phyloP scores from a whole-genome alignment of 2,888 invertebrate genomes.

The Caenorhabditis auriculariae region DNA sequence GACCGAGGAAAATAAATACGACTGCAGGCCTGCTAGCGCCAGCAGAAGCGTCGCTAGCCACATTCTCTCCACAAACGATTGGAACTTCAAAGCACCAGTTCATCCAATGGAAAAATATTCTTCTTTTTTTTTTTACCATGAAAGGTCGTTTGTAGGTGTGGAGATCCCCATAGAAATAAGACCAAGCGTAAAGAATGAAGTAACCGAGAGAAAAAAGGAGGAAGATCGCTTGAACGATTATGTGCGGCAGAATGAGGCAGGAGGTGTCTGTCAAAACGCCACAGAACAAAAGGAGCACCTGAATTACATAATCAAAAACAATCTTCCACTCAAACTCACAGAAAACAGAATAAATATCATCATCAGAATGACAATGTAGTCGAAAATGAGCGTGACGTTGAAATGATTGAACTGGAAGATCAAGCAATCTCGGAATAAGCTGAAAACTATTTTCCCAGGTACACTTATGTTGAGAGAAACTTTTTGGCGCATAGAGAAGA shows the following conservation, averaged over 20 bases:
- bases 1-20: conserved; percentile 56
- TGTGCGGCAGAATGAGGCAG: conserved; percentile 53
- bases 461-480: conserved; percentile 9
- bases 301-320: no score
- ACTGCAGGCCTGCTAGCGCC: conserved; percentile 51
- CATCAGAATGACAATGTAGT: conserved; percentile 53
- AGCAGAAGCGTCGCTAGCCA: conserved; percentile 57
- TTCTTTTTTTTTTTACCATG: conserved; percentile 20
- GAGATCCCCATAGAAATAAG: conserved; percentile 58
- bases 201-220: conserved; percentile 54
- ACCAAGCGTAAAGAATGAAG: conserved; percentile 57
- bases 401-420: conserved; percentile 56
- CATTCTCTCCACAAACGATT: conserved; percentile 57
- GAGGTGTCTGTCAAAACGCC: conserved; percentile 52
- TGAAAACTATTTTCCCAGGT: conserved; percentile 13
- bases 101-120: no score
- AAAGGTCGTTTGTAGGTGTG: conserved; percentile 45
- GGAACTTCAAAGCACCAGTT: conserved; percentile 46
- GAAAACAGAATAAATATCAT: conserved; percentile 51
- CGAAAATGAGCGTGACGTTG: conserved; percentile 54
- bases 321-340: no score
- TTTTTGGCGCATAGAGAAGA: conserved; percentile 34
- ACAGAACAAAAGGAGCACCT: conserved; percentile 53
- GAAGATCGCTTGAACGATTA: conserved; percentile 52
- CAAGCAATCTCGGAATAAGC: conserved; percentile 50